Conservation (phyloP, 2,888 invertebrate genomes). For the Drosophila subquinaria region DNA sequence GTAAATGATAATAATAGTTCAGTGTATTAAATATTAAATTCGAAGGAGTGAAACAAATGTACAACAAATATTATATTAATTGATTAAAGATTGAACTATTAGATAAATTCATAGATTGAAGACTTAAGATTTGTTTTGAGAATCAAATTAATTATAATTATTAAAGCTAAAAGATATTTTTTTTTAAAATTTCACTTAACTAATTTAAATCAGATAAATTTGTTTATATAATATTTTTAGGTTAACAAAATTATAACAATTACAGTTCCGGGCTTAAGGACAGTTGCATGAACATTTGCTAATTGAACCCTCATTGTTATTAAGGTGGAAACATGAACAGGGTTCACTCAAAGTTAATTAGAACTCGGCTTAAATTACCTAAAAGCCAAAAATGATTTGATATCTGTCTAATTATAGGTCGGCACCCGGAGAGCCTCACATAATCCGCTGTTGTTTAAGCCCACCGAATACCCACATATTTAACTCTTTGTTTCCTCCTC, state of each 20-base stretch:
- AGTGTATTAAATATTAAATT: neutral
- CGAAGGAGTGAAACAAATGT: neutral
- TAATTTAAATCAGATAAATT: no score
- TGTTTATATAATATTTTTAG: no score
- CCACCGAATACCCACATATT: constrained; percentile 1
- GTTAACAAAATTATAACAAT: neutral
- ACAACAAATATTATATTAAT: no score
- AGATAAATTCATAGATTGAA: neutral
- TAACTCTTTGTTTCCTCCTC: neutral
- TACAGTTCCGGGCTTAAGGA: neutral
- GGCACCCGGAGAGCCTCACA: neutral
- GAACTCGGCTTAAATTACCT: constrained; percentile 5
- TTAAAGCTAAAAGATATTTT: neutral
- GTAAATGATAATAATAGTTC: constrained; percentile 13
- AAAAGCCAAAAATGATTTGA: constrained; percentile 20
- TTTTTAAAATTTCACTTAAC: no score
- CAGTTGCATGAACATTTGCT: neutral
- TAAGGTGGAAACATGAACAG: constrained; percentile 2
- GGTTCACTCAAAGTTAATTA: constrained; percentile 19
- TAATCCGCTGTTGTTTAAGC: constrained; percentile 11
- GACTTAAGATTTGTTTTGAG: neutral
- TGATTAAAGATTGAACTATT: neutral
- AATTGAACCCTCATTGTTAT: constrained; percentile 12
- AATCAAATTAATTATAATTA: neutral
- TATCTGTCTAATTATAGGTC: constrained; percentile 24